Evolutionary conservation across 2,888 invertebrate genomes (phyloP).

Genomic region (Microplitis deprimator): DNA sequence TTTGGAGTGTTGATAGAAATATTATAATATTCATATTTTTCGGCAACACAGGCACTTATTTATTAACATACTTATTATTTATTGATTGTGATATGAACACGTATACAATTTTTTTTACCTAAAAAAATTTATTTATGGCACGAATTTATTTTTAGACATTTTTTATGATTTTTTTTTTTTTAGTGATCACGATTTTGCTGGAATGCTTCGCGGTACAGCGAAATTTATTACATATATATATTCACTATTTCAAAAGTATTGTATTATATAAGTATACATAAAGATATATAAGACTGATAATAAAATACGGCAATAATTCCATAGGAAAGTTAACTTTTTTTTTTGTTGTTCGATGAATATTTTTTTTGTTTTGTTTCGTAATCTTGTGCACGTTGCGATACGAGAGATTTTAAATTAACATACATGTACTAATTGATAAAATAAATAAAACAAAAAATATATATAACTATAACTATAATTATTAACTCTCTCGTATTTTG

Average conservation of each 20-base stretch:
- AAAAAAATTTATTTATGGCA: neutral
- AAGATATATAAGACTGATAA: neutral
- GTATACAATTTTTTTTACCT: neutral
- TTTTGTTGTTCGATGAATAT: neutral
- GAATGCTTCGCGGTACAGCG: neutral
- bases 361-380: neutral
- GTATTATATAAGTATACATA: neutral
- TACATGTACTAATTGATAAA: neutral
- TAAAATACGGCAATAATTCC: neutral
- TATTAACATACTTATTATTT: neutral
- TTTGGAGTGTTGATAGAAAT: neutral
- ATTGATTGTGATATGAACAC: neutral
- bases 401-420: neutral
- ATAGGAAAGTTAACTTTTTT: neutral
- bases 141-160: neutral
- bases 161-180: too few relatives aligned
- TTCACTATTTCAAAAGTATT: neutral
- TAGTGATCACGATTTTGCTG: neutral
- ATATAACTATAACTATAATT: neutral
- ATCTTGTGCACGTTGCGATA: neutral
- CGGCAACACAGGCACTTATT: neutral
- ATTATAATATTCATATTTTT: neutral
- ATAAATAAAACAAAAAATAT: neutral
- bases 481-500: conserved; percentile 43
- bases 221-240: neutral